Evolutionary conservation across 2,888 invertebrate species (phyloP).

Genomic region (Mellilla xanthometata): DNA sequence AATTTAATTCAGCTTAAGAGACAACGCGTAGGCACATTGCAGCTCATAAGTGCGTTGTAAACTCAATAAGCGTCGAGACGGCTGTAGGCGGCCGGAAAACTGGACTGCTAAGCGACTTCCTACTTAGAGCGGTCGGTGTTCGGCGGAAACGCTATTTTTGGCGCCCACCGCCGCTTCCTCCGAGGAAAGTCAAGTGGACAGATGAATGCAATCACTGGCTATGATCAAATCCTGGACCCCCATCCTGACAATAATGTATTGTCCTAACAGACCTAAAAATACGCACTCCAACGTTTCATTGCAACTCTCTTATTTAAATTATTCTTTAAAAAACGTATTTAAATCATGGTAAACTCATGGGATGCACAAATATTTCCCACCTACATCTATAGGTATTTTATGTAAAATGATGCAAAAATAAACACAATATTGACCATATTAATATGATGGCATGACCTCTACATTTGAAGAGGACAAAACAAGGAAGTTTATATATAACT

Average conservation of each 20-base stretch:
- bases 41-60: slow-evolving; percentile 76
- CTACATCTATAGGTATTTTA: not conserved
- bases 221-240: slow-evolving; percentile 38
- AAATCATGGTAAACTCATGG: no score
- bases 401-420: not conserved
- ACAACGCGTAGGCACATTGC: slow-evolving; percentile 72
- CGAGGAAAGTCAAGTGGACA: slow-evolving; percentile 67
- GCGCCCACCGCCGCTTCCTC: slow-evolving; percentile 77
- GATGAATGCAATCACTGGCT: slow-evolving; percentile 54
- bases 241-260: slow-evolving; percentile 2
- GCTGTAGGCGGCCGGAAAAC: slow-evolving; percentile 79
- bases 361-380: no score
- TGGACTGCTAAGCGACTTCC: slow-evolving; percentile 71
- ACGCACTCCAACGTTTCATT: no score
- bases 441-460: slow-evolving; percentile 22
- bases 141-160: slow-evolving; percentile 80
- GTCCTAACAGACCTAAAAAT: no score
- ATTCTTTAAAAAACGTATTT: no score
- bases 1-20: slow-evolving; percentile 77
- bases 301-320: no score
- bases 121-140: slow-evolving; percentile 71
- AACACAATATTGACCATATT: no score
- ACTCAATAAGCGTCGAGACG: slow-evolving; percentile 76
- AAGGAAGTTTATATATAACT: slow-evolving; percentile 27
- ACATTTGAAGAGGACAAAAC: slow-evolving; percentile 17